Evolutionary conservation across 2,113 vertebrate genomes (phyloP).

Genomic region (Cynocephalus volans): DNA sequence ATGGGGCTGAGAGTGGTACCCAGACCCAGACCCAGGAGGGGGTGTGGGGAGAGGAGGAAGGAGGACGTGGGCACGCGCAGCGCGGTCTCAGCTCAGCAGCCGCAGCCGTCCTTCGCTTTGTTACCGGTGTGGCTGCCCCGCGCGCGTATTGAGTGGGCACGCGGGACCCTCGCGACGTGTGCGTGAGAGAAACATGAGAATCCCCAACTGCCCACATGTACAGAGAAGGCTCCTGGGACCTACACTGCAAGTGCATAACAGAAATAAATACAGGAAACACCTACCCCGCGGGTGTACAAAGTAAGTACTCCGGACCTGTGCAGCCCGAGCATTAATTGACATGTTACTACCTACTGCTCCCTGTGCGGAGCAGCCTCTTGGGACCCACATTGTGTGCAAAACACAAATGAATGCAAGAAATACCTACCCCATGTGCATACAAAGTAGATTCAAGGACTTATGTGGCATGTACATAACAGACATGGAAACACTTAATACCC

Average conservation of each 20-base stretch:
- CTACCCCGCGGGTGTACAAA: conserved; percentile 67
- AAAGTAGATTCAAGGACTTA: background rate
- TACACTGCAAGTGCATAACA: background rate
- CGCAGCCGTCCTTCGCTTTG: conserved; percentile 59
- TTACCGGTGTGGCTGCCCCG: conserved; percentile 15
- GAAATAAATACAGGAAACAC: conserved; percentile 73
- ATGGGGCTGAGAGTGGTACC: background rate
- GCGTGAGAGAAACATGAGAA: conserved; percentile 21
- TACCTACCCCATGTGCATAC: background rate
- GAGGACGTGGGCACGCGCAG: background rate
- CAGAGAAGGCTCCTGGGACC: conserved; percentile 48
- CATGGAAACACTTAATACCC: background rate
- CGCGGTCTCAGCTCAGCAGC: background rate
- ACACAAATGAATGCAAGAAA: conserved; percentile 50
- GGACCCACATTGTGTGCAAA: background rate
- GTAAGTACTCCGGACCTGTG: conserved; percentile 61
- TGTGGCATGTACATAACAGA: background rate
- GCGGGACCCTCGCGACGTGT: background rate
- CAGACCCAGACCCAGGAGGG: conserved; percentile 21
- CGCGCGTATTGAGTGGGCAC: background rate
- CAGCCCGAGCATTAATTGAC: background rate
- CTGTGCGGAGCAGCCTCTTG: background rate
- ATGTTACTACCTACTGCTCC: background rate
- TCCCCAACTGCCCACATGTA: conserved; percentile 63
- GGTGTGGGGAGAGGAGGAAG: background rate